Evolutionary conservation across 2,113 vertebrate genomes (phyloP), one percentile per base, ranked within the genome.

Genomic region (Phoenicopterus ruber): DNA sequence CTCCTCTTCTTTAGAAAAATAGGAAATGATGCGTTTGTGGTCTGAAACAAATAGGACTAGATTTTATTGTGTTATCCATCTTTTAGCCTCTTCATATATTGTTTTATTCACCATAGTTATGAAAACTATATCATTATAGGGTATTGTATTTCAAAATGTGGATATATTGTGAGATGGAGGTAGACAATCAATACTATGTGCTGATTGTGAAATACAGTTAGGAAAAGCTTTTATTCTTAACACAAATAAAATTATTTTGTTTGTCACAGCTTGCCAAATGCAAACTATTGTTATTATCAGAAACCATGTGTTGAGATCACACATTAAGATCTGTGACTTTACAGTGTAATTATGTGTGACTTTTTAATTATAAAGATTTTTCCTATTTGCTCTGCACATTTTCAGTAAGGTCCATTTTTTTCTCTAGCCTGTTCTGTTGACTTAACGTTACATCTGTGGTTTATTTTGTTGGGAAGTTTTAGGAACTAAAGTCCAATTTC

Each of bases 21-120:
- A 52, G 3, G 22, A 62, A 66, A 49, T 4, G 0, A 13, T 2
- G 1, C 36, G 7, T 44, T 24, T 71, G 13, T 18, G 8, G 2
- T 81, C 21, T 77, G 58, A 92, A 94, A 65, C 4, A 0, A 80
- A 31, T 36, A 72, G 10, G 7, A 63, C 32, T 42, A 44, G 3
- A 58, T 66, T 49, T 11, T n/a, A 7, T 49, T 59, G 16, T 76
- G 10, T 15, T 59, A 69, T 38, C 17, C 17, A 34, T 44, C 31
- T 59, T 84, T 73, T 69, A 90, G 3, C 9, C 11, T 52, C 20
- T 58, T 82, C 20, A 26, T 38, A 19, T 26, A 42, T 9, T 42
- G 9, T 78, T 88, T 74, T 36, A 52, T 73, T 90, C 34, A 52
- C 6, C 38, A 34, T 25, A 61, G 3, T 66, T 52, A 66, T 18